Evolutionary conservation across 2,888 invertebrate genomes (phyloP).

Genomic region (Xylophagus ater): DNA sequence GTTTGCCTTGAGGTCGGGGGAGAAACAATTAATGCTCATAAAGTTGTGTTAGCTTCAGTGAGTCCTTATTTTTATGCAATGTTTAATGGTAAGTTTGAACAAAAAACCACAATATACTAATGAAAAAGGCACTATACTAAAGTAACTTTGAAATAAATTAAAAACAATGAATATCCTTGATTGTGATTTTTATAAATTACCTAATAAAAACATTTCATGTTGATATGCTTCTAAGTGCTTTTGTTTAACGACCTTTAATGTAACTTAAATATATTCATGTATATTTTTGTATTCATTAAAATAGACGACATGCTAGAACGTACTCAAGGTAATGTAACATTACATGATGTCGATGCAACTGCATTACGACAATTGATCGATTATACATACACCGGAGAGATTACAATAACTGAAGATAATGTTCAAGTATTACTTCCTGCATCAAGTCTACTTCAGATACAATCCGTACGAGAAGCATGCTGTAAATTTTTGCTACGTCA

Average conservation of each 20-base stretch:
- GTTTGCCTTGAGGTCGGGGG: slow-evolving; percentile 56
- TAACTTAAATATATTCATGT: too few species aligned
- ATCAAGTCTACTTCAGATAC: slow-evolving; percentile 60
- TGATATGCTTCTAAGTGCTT: too few species aligned
- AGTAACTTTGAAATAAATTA: too few species aligned
- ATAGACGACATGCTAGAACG: slow-evolving; percentile 40
- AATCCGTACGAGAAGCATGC: slow-evolving; percentile 58
- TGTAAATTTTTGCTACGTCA: slow-evolving; percentile 63
- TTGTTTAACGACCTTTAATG: too few species aligned
- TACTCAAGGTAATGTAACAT: slow-evolving; percentile 33
- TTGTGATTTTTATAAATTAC: too few species aligned
- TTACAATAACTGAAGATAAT: slow-evolving; percentile 54
- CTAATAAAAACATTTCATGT: too few species aligned
- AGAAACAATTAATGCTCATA: slow-evolving; percentile 57
- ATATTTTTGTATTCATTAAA: slow-evolving; percentile 7
- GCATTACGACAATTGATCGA: slow-evolving; percentile 58
- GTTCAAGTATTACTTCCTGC: slow-evolving; percentile 61
- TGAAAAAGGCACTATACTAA: too few species aligned
- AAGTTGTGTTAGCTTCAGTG: slow-evolving; percentile 61
- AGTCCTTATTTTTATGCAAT: slow-evolving; percentile 67
- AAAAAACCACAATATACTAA: too few species aligned
- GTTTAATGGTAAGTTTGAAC: slow-evolving; percentile 37
- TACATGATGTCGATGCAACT: slow-evolving; percentile 45
- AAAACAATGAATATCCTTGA: too few species aligned
- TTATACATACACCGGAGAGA: slow-evolving; percentile 65